Evolutionary conservation across 2,797 vertebrate genomes (phyloP).

Genomic region (Tolypeutes matacus): DNA sequence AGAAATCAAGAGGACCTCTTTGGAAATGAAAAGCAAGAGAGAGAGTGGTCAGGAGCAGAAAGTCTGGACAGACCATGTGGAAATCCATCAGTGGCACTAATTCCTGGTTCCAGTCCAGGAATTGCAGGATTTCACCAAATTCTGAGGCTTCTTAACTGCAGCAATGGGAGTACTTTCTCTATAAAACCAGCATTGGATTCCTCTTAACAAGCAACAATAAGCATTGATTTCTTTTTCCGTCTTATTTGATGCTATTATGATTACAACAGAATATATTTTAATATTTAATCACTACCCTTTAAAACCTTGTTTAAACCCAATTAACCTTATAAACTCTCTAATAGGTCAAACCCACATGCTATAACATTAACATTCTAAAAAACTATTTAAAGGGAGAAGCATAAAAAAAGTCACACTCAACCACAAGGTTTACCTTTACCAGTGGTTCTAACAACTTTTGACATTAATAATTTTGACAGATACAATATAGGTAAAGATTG

Average conservation of each 20-base stretch:
- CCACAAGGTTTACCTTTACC: background rate
- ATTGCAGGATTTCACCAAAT: too few species aligned
- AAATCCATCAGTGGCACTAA: too few species aligned
- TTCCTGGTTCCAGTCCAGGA: too few species aligned
- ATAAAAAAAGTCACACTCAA: background rate
- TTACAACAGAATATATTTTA: too few species aligned
- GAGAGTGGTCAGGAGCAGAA: too few species aligned
- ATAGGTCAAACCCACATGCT: background rate
- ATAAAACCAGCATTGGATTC: background rate
- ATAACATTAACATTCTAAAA: background rate
- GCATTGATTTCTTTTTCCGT: background rate
- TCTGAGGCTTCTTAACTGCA: too few species aligned
- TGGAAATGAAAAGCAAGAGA: background rate
- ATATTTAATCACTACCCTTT: too few species aligned
- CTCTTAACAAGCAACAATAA: background rate
- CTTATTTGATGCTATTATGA: background rate
- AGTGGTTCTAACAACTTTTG: constrained; percentile 28
- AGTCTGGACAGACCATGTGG: too few species aligned
- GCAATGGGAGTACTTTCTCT: too few species aligned
- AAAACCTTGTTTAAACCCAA: constrained; percentile 57
- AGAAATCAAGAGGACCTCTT: background rate
- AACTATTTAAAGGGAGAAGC: too few species aligned
- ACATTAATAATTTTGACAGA: too few species aligned
- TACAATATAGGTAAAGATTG: background rate
- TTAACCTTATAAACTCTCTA: constrained; percentile 26